A percentile compares a stretch with the other conserved stretches of the same genome.
Evolutionary conservation across 2,888 invertebrate genomes (phyloP).

Genomic region (Bombyx huttoni): DNA sequence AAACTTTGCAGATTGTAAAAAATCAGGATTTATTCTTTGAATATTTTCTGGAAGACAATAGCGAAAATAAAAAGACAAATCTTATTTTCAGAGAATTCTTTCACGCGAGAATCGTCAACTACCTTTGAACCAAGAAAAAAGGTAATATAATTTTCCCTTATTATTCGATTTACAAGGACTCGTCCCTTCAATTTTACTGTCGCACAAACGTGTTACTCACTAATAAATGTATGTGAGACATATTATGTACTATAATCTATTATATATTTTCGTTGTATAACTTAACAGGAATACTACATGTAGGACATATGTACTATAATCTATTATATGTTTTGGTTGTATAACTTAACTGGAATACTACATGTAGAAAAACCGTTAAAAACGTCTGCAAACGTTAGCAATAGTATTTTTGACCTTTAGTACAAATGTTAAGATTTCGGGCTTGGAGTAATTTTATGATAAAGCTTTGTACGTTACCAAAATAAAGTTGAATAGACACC

Average conservation of each 20-base stretch:
- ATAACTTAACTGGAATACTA: too few relatives aligned
- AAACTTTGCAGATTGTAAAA: too few relatives aligned
- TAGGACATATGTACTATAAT: too few relatives aligned
- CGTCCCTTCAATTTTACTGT: slow-evolving; percentile 52
- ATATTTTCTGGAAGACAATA: too few relatives aligned
- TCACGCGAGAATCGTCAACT: slow-evolving; percentile 42
- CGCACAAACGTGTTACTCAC: slow-evolving; percentile 47
- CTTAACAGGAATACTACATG: too few relatives aligned
- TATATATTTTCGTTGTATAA: neutral
- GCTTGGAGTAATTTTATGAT: neutral
- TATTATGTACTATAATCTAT: too few relatives aligned
- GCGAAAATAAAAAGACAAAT: neutral
- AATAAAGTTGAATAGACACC: slow-evolving; percentile 24
- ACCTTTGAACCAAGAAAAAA: slow-evolving; percentile 44
- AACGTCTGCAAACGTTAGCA: neutral
- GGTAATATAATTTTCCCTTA: slow-evolving; percentile 62
- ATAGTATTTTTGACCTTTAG: too few relatives aligned
- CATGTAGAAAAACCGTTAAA: neutral
- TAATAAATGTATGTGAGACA: slow-evolving; percentile 2
- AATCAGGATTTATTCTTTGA: too few relatives aligned
- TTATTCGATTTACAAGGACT: slow-evolving; percentile 56
- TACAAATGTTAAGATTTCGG: too few relatives aligned
- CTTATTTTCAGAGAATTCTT: slow-evolving; percentile 27
- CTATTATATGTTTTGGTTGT: neutral
- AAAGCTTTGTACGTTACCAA: neutral